Percentiles rank a stretch among this genome's conserved stretches.
Conservation (phyloP, 2,797 vertebrate genomes). For the Triplophysa yarkandensis region DNA sequence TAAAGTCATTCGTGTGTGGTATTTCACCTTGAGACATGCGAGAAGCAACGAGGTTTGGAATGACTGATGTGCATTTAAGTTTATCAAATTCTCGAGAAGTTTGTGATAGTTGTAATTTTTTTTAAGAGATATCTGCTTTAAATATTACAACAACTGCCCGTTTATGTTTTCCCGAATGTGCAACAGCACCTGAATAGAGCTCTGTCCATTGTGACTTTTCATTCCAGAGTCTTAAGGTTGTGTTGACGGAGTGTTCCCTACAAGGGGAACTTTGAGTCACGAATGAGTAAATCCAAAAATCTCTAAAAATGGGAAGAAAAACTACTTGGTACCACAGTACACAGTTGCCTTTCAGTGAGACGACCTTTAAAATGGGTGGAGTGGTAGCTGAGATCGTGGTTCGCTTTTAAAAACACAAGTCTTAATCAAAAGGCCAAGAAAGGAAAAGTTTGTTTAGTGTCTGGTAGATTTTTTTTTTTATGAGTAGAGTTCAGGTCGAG, state of each 20-base stretch:
- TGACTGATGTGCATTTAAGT: no score
- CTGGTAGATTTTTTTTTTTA: neutral
- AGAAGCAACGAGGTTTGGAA: no score
- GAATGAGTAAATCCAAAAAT: conserved; percentile 17
- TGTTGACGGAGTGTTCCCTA: conserved; percentile 62
- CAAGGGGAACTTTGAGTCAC: conserved; percentile 66
- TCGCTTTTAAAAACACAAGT: conserved; percentile 44
- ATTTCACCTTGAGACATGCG: no score
- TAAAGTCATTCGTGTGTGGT: no score
- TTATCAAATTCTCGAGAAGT: no score
- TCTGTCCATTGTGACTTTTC: conserved; percentile 1
- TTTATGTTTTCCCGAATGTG: neutral
- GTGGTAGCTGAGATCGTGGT: conserved; percentile 51
- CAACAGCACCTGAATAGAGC: neutral
- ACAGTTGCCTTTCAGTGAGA: conserved; percentile 60
- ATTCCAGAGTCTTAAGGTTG: conserved; percentile 52
- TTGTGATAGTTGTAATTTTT: no score
- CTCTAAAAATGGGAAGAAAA: conserved; percentile 25
- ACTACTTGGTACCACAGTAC: neutral
- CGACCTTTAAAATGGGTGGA: conserved; percentile 70
- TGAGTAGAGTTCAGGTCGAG: conserved; percentile 3
- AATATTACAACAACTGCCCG: neutral
- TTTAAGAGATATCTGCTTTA: neutral
- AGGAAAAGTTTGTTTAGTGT: conserved; percentile 21
- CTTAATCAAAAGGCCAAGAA: conserved; percentile 25